These are phyloP conservation scores for Spatula versicolor DNA, from an alignment of 2,797 vertebrate species.

Conservation along the genomic window DNA sequence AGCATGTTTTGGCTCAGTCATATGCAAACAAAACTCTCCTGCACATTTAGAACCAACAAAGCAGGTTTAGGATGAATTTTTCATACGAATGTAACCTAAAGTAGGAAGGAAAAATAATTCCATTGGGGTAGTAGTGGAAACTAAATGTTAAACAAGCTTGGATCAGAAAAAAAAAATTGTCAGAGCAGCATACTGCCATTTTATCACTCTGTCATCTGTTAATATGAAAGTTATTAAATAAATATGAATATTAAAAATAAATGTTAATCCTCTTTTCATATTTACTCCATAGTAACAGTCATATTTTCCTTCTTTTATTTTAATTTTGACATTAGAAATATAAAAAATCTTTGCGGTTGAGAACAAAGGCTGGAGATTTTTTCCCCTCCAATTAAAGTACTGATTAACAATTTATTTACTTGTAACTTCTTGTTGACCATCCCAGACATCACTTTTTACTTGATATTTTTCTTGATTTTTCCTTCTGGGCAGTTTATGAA, in stretches of 20 bases:
- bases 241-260: slow-evolving; percentile 16
- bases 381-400: background rate
- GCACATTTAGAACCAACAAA: background rate
- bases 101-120: slow-evolving; percentile 19
- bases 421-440: background rate
- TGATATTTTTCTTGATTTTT: background rate
- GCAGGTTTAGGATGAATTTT: background rate
- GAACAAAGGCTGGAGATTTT: background rate
- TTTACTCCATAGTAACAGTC: background rate
- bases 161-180: background rate
- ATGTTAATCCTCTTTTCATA: background rate
- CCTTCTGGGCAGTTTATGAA: background rate
- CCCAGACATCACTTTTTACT: background rate
- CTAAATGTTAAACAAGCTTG: background rate
- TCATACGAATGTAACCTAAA: background rate
- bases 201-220: slow-evolving; percentile 29
- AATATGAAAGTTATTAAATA: background rate
- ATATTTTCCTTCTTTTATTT: background rate
- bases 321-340: background rate
- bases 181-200: slow-evolving; percentile 38
- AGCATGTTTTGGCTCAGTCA: background rate
- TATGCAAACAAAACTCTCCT: background rate
- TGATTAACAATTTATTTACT: background rate
- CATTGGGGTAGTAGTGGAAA: background rate
- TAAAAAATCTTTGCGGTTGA: background rate